phyloP scores from a whole-genome alignment of 1,140 invertebrate species.

The Bradynema listronoti region DNA sequence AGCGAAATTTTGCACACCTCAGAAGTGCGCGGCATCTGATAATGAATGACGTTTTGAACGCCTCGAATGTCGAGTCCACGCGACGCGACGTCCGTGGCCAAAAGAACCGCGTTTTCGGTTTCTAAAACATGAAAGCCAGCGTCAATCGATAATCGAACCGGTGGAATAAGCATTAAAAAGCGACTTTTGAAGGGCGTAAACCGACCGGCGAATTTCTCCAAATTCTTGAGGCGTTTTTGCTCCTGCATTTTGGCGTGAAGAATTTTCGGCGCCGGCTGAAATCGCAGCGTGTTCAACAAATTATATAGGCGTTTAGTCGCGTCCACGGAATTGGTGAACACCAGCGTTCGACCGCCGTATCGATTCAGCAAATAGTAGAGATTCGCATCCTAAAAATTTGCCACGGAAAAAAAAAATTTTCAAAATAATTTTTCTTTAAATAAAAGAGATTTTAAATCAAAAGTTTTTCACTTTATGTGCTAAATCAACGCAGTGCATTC shows the following conservation, averaged over 20 bases:
- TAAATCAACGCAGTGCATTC: constrained; percentile 65
- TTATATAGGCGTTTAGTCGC: constrained; percentile 77
- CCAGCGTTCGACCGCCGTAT: constrained; percentile 78
- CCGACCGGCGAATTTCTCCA: constrained; percentile 78
- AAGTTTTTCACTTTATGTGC: constrained; percentile 66
- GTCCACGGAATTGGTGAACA: constrained; percentile 96
- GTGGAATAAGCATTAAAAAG: constrained; percentile 6
- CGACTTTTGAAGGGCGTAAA: constrained; percentile 39
- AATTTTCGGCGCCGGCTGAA: constrained; percentile 66
- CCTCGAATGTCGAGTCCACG: constrained; percentile 88
- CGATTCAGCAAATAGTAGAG: constrained; percentile 81
- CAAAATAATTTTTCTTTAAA: neutral
- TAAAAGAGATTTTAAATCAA: constrained; percentile 1
- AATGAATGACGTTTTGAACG: constrained; percentile 91
- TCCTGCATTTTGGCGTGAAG: constrained; percentile 93
- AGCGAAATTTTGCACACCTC: too few species aligned
- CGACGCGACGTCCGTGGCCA: constrained; percentile 95
- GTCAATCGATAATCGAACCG: neutral
- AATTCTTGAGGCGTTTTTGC: constrained; percentile 81
- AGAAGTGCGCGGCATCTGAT: constrained; percentile 86
- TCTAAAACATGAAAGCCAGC: constrained; percentile 33
- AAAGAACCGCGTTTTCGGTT: constrained; percentile 67
- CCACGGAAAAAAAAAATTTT: neutral
- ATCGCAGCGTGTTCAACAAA: constrained; percentile 72
- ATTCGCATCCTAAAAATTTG: constrained; percentile 69